phyloP scores from a whole-genome alignment of 2,113 vertebrate species.

The Sula dactylatra region DNA sequence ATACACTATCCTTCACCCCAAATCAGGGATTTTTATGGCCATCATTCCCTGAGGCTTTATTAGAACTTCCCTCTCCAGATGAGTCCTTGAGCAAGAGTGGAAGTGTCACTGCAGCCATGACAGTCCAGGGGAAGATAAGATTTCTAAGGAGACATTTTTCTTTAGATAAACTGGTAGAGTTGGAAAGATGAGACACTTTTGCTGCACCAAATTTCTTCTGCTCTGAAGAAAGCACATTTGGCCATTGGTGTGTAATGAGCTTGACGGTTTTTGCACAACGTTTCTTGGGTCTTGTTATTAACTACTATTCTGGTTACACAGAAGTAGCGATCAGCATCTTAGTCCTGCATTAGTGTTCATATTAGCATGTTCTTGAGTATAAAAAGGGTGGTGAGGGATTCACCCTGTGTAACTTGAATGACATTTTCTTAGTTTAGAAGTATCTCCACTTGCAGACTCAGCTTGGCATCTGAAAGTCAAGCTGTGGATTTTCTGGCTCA shows the following conservation, averaged over 20 bases:
- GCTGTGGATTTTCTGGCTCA: constrained; percentile 42
- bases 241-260: background rate
- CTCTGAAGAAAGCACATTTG: background rate
- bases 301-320: background rate
- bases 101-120: background rate
- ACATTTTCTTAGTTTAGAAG: constrained; percentile 42
- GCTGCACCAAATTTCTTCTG: background rate
- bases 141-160: background rate
- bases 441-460: constrained; percentile 40
- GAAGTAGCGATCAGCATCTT: constrained; percentile 14
- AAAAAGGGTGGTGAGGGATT: background rate
- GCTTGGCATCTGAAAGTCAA: constrained; percentile 48
- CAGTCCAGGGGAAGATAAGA: background rate
- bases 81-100: background rate
- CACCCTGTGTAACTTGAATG: constrained; percentile 34
- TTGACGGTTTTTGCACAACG: background rate
- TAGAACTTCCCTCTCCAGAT: background rate
- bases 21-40: background rate
- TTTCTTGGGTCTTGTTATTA: background rate
- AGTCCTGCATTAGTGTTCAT: background rate
- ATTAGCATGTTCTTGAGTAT: background rate
- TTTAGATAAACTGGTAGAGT: background rate
- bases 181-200: background rate
- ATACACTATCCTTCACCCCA: background rate
- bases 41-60: background rate